Conservation (phyloP, 2,797 vertebrate genomes). For the Poecilia wingei region DNA sequence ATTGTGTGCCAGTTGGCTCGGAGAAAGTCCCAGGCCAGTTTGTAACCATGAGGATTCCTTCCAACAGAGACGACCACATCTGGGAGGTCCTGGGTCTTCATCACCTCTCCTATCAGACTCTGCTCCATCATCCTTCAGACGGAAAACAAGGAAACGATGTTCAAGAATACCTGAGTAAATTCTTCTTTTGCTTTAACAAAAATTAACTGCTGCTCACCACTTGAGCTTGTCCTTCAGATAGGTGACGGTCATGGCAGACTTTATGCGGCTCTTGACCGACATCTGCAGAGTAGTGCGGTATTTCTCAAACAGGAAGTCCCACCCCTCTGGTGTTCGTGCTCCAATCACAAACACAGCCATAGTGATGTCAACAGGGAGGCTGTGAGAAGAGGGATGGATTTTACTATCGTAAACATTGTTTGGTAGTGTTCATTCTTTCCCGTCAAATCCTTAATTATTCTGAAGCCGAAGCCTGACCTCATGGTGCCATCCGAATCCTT, state of each 20-base stretch:
- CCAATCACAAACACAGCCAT: constrained; percentile 87
- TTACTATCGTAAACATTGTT: background rate
- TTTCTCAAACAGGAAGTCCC: constrained; percentile 90
- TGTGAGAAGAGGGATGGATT: constrained; percentile 41
- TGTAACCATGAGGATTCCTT: constrained; percentile 84
- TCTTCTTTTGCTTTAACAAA: accelerated
- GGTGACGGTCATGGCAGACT: constrained; percentile 80
- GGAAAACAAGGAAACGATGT: background rate
- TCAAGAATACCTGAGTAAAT: background rate
- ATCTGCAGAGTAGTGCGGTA: constrained; percentile 81
- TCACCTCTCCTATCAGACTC: constrained; percentile 84
- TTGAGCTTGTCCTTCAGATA: constrained; percentile 83
- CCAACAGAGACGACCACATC: constrained; percentile 77
- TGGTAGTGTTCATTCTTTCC: background rate
- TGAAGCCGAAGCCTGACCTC: constrained; percentile 74
- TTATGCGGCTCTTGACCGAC: constrained; percentile 81
- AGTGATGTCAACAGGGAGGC: constrained; percentile 87
- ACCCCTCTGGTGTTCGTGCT: constrained; percentile 84
- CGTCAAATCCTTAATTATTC: background rate
- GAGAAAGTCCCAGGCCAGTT: constrained; percentile 88
- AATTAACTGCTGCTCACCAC: constrained; percentile 76
- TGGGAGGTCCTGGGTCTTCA: constrained; percentile 91
- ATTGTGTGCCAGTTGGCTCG: constrained; percentile 85
- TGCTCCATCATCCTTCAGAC: constrained; percentile 88
- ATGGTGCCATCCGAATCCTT: constrained; percentile 84